Base-by-base conservation (phyloP, 2,113 vertebrate genomes). In the Paratilapia polleni region DNA sequence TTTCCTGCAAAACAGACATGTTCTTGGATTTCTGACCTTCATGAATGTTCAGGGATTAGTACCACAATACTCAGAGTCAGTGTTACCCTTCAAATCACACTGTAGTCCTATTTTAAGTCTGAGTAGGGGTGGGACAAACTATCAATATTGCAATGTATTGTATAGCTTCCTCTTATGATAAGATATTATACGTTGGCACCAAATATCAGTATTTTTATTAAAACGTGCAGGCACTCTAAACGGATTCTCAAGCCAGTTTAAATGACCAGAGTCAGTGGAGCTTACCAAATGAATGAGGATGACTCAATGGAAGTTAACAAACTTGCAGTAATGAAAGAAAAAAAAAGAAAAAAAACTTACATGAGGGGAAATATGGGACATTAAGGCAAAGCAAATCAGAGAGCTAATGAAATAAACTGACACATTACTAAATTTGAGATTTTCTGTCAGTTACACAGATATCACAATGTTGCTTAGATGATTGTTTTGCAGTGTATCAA, bases 1-100 rank as follows among this genome's bases (percentile, higher is more conserved):
- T 41, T 86, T 63, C 58, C 94, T 95, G 88, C 11, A 79, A 84
- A 68, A 76, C 5, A 58, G 22, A 81, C 1, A n/a, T n/a, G n/a
- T 43, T 3, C 36, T 38, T 43, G 63, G 8, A 43, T 0, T 24
- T 66, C 3, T 66, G n/a, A 43, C 13, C 4, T 43, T 8, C 63
- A 43, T 47, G 14, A 47, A 15, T 47, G 43, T 47, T 47, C 43
- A 47, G 43, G 64, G 26, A 68, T 68, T 19, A 28, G 64, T 47
- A 68, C 41, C 64, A 19, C 41, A 68, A 3, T 0, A 49, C 41
- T 47, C 2, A 43, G 1, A 49, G 64, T 68, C 15, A 22, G 41
- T 19, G 41, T 28, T 28, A 1, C 41, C 64, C 41, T 41, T 64
- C 5, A 20, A 64, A 64, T 5, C 22, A 66, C 36, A 24, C n/a